Evolutionary conservation across 2,113 vertebrate species (phyloP).

Genomic region (Pogona vitticeps): DNA sequence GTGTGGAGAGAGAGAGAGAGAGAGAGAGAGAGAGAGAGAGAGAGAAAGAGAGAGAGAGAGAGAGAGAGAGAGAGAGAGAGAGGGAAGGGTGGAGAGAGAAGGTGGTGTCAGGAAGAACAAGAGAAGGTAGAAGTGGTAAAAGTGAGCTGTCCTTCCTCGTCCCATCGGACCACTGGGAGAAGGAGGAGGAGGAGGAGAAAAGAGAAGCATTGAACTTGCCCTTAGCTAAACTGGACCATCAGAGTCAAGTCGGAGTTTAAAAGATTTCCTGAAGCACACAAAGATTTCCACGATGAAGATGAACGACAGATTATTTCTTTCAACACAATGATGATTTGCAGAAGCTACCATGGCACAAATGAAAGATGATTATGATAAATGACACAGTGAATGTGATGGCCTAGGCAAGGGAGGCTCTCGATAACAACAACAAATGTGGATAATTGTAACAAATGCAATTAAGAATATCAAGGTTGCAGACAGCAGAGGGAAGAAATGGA

Average conservation of each 20-base stretch:
- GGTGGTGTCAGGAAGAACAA: too few relatives aligned
- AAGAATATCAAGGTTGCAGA: neutral
- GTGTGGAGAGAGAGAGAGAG: too few relatives aligned
- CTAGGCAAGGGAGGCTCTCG: neutral
- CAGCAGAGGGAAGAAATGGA: neutral
- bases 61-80: too few relatives aligned
- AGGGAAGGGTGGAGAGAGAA: too few relatives aligned
- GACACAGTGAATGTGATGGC: neutral
- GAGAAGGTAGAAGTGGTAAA: too few relatives aligned
- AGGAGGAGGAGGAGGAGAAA: too few relatives aligned
- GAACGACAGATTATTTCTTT: neutral
- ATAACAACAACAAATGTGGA: neutral
- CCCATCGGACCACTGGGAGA: too few relatives aligned
- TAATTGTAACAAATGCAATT: constrained; percentile 3
- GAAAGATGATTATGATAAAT: constrained; percentile 2
- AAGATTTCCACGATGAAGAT: neutral
- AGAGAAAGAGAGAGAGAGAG: too few relatives aligned
- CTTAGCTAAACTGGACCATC: neutral
- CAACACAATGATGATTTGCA: neutral
- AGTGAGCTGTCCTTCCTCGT: too few relatives aligned
- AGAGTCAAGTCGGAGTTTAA: neutral
- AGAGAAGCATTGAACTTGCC: neutral
- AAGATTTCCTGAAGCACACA: neutral
- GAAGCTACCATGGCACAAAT: neutral
- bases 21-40: too few relatives aligned